Evolutionary conservation across 2,113 vertebrate genomes (phyloP).

Genomic region (Seriola quinqueradiata): DNA sequence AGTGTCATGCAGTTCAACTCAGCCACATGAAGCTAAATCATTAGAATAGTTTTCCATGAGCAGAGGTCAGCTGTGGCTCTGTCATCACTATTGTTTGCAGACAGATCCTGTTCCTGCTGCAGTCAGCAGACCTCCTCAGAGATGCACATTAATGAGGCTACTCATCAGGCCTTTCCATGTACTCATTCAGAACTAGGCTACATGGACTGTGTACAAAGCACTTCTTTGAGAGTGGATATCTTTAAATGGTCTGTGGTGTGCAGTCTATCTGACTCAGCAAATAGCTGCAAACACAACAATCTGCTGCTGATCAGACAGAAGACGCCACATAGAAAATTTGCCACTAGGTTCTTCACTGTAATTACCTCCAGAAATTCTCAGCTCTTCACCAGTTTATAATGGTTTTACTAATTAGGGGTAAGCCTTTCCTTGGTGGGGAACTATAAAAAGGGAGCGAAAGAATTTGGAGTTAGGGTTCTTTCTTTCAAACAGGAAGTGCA

Average conservation of each 20-base stretch:
- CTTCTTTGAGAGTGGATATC: constrained; percentile 48
- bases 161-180: constrained; percentile 38
- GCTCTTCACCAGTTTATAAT: constrained; percentile 43
- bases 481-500: constrained; percentile 56
- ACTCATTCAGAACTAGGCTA: constrained; percentile 36
- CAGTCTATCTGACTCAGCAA: constrained; percentile 63
- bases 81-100: constrained; percentile 62
- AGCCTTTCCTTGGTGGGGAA: constrained; percentile 33
- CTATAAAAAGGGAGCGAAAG: constrained; percentile 43
- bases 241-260: constrained; percentile 57
- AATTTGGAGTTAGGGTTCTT: constrained; percentile 50
- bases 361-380: constrained; percentile 60
- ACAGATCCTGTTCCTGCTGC: constrained; percentile 50
- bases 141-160: constrained; percentile 48
- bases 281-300: constrained; percentile 53
- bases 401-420: constrained; percentile 43
- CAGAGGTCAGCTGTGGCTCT: constrained; percentile 59
- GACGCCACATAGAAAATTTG: constrained; percentile 49
- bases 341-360: constrained; percentile 46
- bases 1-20: constrained; percentile 28
- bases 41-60: constrained; percentile 37
- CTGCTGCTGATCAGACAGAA: constrained; percentile 66
- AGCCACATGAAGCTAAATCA: constrained; percentile 43
- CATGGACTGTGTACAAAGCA: constrained; percentile 58
- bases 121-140: constrained; percentile 73